Evolutionary conservation across 2,797 vertebrate genomes (phyloP), one percentile per base, ranked within the genome.

Genomic region (Ptychobarbus kaznakovi): DNA sequence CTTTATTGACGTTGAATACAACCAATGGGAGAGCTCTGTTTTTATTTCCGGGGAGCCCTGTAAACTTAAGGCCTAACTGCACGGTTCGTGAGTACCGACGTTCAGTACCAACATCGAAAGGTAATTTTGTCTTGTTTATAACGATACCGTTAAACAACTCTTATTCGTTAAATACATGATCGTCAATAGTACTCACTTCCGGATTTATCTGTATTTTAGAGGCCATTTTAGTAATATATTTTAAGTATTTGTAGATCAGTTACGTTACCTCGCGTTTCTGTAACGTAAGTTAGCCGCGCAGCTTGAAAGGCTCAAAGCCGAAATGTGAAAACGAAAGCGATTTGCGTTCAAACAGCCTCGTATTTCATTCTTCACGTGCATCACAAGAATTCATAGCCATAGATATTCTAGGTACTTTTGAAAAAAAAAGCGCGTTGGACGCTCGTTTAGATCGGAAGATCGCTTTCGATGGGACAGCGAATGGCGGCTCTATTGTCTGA

Each of bases 1-100:
- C 1, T 6, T 81, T 35, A 86, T 10, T 85, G 89, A 38, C 81
- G 70, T 83, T 65, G 38, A 76, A 70, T 8, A 1, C 4, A 35
- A 6, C 87, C 89, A 91, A 91, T 91, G 13, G 25, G 49, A 38
- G n/a, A 74, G 68, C 74, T 46, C 11, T 11, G 32, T 65, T 42
- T 58, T 46, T 53, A 75, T 75, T 76, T 91, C 89, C 88, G 90
- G 86, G 75, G 53, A 78, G 40, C n/a, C 4, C 76, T 46, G 53
- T 40, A 58, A 72, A 85, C 44, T 86, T 75, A 81, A 85, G 87
- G 84, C 83, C 89, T 86, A 56, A 25, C 61, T 56, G 68, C 82
- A 78, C 79, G 79, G 79, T 28, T 40, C 51, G 4, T 32, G 56
- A 70, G 85, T 82, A 66, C 80, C 28, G 53, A 40, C 74, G 69